Evolutionary conservation across 2,888 invertebrate genomes (phyloP), one percentile per base, ranked within the genome.

Genomic region (Julus scanicus): DNA sequence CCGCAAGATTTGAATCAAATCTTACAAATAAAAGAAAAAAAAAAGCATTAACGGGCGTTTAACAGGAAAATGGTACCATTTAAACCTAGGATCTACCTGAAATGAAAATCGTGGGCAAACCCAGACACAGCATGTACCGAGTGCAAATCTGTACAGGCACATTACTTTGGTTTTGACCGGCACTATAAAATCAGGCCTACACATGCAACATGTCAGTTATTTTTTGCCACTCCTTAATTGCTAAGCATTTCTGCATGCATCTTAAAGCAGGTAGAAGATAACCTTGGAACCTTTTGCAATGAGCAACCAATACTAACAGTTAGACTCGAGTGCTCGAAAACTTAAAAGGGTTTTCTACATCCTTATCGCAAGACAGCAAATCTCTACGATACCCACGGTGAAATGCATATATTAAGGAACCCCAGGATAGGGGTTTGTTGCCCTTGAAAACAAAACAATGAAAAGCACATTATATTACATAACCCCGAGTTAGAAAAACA

Each of bases 121-220:
- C 29, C 29, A 29, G 29, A 29, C 29, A 29, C 29, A 29, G 11
- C 49, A n/a, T 29, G 29, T 17, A 57, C 15, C 17, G 17, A 1
- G 71, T 29, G 57, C 3, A 8, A 71, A 71, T 11, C 29, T 29
- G n/a, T 29, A 71, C 71, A 2, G 11, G 71, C 71, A 71, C 71
- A 71, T 71, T 29, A 71, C 71, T 71, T 29, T 29, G 71, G 29
- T 29, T 29, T 71, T 71, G 29, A 29, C 29, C 29, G 29, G 29
- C 71, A 13, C 29, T 9, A 71, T 71, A 29, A 71, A 71, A 0
- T 20, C 71, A 71, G 29, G 29, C 71, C 71, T 71, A 71, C 71
- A 71, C 71, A 71, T 71, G 71, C 71, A 71, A 71, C 71, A 6
- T 71, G 71, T 71, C 71, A 71, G 71, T 71, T 71, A 63, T 20